A percentile compares a stretch with the other conserved stretches of the same genome.
Conservation (phyloP, 2,113 vertebrate genomes). For the Crotophaga sulcirostris region DNA sequence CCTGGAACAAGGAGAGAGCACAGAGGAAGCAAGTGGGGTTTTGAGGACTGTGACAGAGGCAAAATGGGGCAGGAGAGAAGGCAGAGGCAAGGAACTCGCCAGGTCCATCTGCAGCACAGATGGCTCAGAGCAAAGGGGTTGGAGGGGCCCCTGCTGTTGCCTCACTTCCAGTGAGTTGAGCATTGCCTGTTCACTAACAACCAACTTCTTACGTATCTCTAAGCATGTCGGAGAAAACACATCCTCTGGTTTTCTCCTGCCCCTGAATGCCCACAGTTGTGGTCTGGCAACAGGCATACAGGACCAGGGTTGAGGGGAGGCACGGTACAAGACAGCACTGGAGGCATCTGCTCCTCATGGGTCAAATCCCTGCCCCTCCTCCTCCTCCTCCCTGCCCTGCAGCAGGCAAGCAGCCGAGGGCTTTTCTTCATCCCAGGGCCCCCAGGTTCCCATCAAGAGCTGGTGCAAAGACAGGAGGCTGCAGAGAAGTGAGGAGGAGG, state of each 20-base stretch:
- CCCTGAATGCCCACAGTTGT: background rate
- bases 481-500: background rate
- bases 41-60: background rate
- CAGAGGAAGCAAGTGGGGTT: background rate
- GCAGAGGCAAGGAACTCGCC: background rate
- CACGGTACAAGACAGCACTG: fast-evolving
- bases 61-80: background rate
- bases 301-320: background rate
- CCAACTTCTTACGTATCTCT: background rate
- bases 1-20: background rate
- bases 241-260: background rate
- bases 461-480: background rate
- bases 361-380: background rate
- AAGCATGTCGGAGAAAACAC: background rate
- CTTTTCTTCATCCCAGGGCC: background rate
- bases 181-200: background rate
- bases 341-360: background rate
- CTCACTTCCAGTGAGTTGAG: background rate
- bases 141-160: too few species aligned
- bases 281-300: background rate
- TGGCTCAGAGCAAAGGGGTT: background rate
- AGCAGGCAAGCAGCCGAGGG: background rate
- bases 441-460: background rate
- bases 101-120: background rate
- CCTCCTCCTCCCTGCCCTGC: background rate